phyloP scores from a whole-genome alignment of 2,113 vertebrate species.

The Boulengeromyrus knoepffleri region DNA sequence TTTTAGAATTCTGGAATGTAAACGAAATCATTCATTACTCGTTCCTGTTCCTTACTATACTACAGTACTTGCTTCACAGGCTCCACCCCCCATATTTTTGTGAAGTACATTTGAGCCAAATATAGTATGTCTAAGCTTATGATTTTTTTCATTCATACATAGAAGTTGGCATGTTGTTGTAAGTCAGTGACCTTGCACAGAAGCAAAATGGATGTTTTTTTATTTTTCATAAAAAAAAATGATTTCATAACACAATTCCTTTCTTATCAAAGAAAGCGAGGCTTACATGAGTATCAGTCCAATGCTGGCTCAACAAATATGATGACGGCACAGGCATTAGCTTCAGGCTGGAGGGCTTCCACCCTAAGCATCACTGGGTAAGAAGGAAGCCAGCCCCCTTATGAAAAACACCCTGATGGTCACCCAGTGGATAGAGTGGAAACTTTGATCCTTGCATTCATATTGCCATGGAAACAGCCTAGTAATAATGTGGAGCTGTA shows the following conservation, averaged over 20 bases:
- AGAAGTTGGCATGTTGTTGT: not conserved
- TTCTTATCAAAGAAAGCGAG: not conserved
- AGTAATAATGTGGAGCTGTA: conserved; percentile 8
- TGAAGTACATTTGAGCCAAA: conserved; percentile 42
- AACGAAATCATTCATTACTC: not conserved
- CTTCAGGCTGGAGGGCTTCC: not conserved
- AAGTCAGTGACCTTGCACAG: not conserved
- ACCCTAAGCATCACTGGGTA: not conserved
- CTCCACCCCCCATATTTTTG: conserved; percentile 31
- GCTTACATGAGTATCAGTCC: not conserved
- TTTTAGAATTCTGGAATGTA: not conserved
- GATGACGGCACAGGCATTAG: not conserved
- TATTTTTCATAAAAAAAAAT: not conserved
- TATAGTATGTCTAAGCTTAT: conserved; percentile 44
- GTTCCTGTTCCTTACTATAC: not conserved
- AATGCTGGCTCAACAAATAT: not conserved
- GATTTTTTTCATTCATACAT: not conserved
- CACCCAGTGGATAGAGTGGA: not conserved
- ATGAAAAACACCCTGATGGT: conserved; percentile 15
- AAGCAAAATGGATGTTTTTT: not conserved
- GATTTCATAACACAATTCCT: not conserved
- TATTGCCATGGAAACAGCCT: conserved; percentile 18
- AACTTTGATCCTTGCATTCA: not conserved
- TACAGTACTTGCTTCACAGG: not conserved
- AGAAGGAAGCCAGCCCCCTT: not conserved